phyloP scores from a whole-genome alignment of 2,888 invertebrate genomes.

The Steinernema carpocapsae region DNA sequence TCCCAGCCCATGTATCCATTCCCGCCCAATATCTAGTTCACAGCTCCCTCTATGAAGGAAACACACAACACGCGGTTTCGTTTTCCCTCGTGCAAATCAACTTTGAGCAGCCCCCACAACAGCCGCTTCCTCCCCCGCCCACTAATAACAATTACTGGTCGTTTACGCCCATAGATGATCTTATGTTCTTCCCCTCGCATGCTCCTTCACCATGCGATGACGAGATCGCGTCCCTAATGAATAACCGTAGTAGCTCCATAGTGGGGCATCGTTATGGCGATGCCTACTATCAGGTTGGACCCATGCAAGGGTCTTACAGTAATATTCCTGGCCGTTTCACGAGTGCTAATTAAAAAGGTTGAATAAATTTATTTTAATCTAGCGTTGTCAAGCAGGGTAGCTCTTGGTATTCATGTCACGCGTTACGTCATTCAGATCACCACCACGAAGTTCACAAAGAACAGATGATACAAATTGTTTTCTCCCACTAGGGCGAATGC shows the following conservation, averaged over 20 bases:
- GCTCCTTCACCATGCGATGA: constrained; percentile 16
- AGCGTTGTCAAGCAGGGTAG: too few relatives aligned
- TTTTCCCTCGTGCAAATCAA: background rate
- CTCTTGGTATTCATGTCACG: too few relatives aligned
- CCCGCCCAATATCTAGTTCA: background rate
- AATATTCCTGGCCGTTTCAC: background rate
- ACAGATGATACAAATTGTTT: too few relatives aligned
- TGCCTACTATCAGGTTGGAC: background rate
- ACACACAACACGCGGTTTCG: background rate
- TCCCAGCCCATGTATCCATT: background rate
- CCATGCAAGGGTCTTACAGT: background rate
- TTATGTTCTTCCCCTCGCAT: constrained; percentile 15
- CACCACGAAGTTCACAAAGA: too few relatives aligned
- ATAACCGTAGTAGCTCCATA: constrained; percentile 9
- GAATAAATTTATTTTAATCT: too few relatives aligned
- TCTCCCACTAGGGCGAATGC: too few relatives aligned
- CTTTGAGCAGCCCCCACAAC: too few relatives aligned
- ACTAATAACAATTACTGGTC: constrained; percentile 29
- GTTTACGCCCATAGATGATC: constrained; percentile 18
- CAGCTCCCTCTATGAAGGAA: background rate
- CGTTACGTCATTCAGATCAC: too few relatives aligned
- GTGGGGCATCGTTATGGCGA: background rate
- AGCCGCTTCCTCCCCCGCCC: too few relatives aligned
- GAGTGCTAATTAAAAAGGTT: background rate
- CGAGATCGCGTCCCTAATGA: constrained; percentile 9